Evolutionary conservation across 1,140 invertebrate species (phyloP).

Genomic region (Parapsyche elsis): DNA sequence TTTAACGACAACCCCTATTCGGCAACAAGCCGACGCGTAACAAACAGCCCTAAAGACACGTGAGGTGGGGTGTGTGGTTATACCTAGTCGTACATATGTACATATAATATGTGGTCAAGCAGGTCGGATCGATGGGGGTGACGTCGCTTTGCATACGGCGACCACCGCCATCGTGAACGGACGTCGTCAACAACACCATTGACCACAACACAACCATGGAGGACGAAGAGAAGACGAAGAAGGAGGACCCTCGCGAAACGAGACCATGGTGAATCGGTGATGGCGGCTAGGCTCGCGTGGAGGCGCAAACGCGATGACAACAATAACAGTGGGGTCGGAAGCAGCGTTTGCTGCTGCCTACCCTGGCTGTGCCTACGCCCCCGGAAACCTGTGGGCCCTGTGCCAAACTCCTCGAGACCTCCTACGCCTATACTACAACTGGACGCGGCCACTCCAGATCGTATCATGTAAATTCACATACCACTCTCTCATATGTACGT

Average conservation of each 20-base stretch:
- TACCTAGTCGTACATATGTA: too few species aligned
- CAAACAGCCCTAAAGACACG: neutral
- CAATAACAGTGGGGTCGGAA: conserved; percentile 57
- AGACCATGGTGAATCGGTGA: neutral
- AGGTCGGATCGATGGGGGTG: conserved; percentile 49
- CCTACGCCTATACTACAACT: conserved; percentile 25
- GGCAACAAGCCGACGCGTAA: neutral
- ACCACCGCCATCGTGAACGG: conserved; percentile 61
- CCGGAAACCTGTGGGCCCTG: conserved; percentile 10
- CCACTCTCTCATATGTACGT: too few species aligned
- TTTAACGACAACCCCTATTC: too few species aligned
- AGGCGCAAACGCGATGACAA: conserved; percentile 61
- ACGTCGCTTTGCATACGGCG: conserved; percentile 54
- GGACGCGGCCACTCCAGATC: conserved; percentile 10
- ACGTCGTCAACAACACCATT: conserved; percentile 60
- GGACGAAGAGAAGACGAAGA: neutral
- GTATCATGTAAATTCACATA: conserved; percentile 19
- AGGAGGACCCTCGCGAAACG: conserved; percentile 37
- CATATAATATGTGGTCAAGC: conserved; percentile 32
- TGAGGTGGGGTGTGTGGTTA: conserved; percentile 25
- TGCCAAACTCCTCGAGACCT: neutral
- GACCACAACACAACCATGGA: conserved; percentile 52
- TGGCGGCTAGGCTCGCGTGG: conserved; percentile 58
- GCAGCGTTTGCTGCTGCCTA: conserved; percentile 12
- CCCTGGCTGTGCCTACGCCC: conserved; percentile 13